phyloP scores from a whole-genome alignment of 2,797 vertebrate genomes.

The Sebastes nivosus region DNA sequence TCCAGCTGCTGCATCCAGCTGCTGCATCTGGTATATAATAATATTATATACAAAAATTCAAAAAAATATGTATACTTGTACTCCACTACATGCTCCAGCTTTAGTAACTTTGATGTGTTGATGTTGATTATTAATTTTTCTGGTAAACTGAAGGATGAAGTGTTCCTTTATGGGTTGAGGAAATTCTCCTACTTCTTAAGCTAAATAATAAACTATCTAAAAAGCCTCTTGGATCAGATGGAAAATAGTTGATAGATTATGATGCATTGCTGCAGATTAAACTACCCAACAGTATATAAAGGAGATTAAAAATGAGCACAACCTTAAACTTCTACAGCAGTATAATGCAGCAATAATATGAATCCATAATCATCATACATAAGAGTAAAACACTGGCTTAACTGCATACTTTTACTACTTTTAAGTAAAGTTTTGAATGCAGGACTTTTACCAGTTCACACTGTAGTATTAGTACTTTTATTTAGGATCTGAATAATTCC shows the following conservation, averaged over 20 bases:
- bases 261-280: neutral
- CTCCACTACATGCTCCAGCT: neutral
- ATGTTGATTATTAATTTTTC: neutral
- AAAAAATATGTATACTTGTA: accelerated
- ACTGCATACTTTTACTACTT: neutral
- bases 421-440: neutral
- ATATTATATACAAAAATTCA: too few species aligned
- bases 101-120: neutral
- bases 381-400: neutral
- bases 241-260: neutral
- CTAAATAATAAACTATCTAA: neutral
- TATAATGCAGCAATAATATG: neutral
- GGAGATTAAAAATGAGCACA: too few species aligned
- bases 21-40: too few species aligned
- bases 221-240: neutral
- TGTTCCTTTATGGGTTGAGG: neutral
- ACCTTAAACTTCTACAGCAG: neutral
- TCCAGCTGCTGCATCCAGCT: too few species aligned
- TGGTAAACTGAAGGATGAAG: neutral
- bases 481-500: neutral
- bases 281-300: neutral
- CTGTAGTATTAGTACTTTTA: neutral
- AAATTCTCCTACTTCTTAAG: neutral
- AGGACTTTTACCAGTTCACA: neutral
- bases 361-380: neutral